These are phyloP conservation scores for Brevipalpus yothersi DNA, from an alignment of 1,140 invertebrate species.

Conservation along the genomic window DNA sequence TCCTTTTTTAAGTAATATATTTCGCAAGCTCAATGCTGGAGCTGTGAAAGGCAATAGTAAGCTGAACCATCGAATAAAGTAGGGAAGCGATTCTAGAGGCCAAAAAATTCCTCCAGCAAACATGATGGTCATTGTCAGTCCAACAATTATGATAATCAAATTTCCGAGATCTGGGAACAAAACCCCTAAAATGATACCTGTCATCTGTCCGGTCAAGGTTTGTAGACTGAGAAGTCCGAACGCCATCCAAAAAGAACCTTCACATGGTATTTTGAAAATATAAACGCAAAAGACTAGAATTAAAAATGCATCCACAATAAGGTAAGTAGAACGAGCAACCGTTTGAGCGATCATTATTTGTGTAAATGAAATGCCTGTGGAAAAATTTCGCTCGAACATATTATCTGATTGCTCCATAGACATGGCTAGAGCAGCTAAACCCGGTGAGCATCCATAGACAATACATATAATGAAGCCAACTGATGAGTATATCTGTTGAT, in stretches of 20 bases:
- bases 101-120: conserved; percentile 46
- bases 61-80: conserved; percentile 48
- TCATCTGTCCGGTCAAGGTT: conserved; percentile 74
- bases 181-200: conserved; percentile 63
- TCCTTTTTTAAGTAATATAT: neutral
- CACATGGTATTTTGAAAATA: neutral
- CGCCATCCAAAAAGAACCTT: neutral
- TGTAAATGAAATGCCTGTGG: neutral
- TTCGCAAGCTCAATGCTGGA: neutral
- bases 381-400: conserved; percentile 1
- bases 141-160: neutral
- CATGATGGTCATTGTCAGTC: neutral
- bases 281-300: neutral
- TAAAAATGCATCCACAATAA: too few species aligned
- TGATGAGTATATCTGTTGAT: too few species aligned
- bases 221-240: conserved; percentile 24
- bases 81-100: conserved; percentile 77
- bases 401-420: neutral
- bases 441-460: neutral
- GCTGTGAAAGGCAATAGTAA: conserved; percentile 61
- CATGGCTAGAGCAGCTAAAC: neutral
- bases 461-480: neutral
- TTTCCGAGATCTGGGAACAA: conserved; percentile 15
- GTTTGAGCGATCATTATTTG: neutral
- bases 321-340: neutral